These are phyloP conservation scores for Catocala sponsa DNA, from an alignment of 2,888 invertebrate genomes.

Conservation along the genomic window DNA sequence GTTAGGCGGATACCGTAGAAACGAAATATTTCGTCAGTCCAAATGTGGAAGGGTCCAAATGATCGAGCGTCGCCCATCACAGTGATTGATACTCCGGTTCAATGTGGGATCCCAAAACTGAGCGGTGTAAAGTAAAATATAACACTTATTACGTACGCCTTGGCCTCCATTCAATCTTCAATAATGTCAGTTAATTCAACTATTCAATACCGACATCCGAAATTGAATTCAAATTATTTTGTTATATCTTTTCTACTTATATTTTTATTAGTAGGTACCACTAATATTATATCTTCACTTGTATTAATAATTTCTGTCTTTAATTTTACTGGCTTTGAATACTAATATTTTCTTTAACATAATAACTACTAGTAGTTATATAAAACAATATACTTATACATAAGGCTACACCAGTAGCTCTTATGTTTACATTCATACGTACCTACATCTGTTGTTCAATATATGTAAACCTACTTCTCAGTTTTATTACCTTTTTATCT, in stretches of 20 bases:
- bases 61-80: slow-evolving; percentile 43
- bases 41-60: slow-evolving; percentile 46
- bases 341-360: slow-evolving; percentile 34
- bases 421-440: slow-evolving; percentile 4
- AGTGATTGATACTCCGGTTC: slow-evolving; percentile 48
- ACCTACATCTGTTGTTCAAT: slow-evolving; percentile 1
- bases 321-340: slow-evolving; percentile 20
- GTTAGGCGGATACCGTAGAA: slow-evolving; percentile 44
- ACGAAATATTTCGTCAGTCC: slow-evolving; percentile 45
- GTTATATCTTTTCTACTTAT: not conserved
- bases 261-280: slow-evolving; percentile 8
- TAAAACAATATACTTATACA: slow-evolving; percentile 11
- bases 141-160: slow-evolving; percentile 17
- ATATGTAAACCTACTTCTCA: not conserved
- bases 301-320: slow-evolving; percentile 15
- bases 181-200: slow-evolving; percentile 19
- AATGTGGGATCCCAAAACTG: slow-evolving; percentile 32
- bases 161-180: slow-evolving; percentile 18
- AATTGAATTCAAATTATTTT: slow-evolving; percentile 1
- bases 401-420: slow-evolving; percentile 4
- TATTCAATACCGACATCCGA: slow-evolving; percentile 1
- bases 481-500: slow-evolving; percentile 20
- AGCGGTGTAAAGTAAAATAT: slow-evolving; percentile 34
- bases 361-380: slow-evolving; percentile 19
- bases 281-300: slow-evolving; percentile 10